Base-by-base conservation (phyloP, 2,888 invertebrate species). In the Fabriciana adippe region DNA sequence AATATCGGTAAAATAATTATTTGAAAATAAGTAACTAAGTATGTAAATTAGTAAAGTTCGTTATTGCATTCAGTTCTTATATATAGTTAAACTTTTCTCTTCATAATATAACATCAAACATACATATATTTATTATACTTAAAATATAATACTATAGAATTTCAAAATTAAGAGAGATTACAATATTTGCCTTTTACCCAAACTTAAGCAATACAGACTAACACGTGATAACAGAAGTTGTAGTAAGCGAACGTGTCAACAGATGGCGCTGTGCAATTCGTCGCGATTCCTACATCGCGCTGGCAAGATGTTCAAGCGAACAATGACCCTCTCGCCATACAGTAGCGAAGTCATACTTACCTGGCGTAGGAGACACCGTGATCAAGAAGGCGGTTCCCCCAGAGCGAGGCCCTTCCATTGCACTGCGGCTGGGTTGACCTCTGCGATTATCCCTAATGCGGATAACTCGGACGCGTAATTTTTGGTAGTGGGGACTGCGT, bases 401-500 rank as follows among this genome's bases (percentile, higher is more conserved):
- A 67, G 67, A 67, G 67, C 64, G 66, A 68, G 66, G 57, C 65
- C 65, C 59, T 55, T 64, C 62, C 70, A 67, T 67, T 70, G 64
- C 67, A 70, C 67, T 67, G 62, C 62, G 70, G 64, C 35, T 6
- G 67, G 70, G 64, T 67, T 70, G 70, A 67, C 56, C 64, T 70
- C 68, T 70, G 68, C 63, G 68, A 61, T 70, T 70, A 66, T 69
- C 66, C 66, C 70, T 67, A 67, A 70, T 59, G 64, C 13, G 65
- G 69, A 66, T 63, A 64, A 64, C 66, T 69, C 64, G 64, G 65
- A 69, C 60, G 26, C 26, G 26, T 55, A 56, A 61, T 64, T 64
- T 67, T 67, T 64, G 64, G 61, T 64, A 67, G 64, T 67, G 69
- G 64, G 66, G 26, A 26, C 26, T 26, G 26, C 26, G 26, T 26